phyloP scores from a whole-genome alignment of 2,888 invertebrate genomes.

The Arge pagana region DNA sequence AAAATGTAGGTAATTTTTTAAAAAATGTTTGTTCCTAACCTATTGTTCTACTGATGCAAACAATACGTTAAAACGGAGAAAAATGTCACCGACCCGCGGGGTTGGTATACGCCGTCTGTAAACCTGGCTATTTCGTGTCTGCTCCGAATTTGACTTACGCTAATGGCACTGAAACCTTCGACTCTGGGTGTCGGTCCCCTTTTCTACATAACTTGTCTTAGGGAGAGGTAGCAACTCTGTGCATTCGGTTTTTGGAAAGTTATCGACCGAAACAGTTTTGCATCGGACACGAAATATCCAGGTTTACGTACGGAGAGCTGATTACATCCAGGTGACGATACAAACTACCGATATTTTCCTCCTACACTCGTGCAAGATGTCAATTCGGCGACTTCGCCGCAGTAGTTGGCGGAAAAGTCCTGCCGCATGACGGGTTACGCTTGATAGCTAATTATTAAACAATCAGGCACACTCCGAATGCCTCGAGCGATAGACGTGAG shows the following conservation, averaged over 20 bases:
- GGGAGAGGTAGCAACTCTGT: neutral
- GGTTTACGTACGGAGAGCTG: no score
- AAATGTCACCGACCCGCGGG: conserved; percentile 1
- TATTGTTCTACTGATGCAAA: neutral
- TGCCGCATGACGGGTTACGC: neutral
- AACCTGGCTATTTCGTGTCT: conserved; percentile 11
- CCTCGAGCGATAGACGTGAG: neutral
- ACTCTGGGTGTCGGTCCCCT: no score
- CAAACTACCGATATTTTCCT: no score
- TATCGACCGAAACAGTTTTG: neutral
- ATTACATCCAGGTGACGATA: no score
- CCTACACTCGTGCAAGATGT: no score
- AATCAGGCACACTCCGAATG: conserved; percentile 7
- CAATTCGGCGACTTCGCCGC: no score
- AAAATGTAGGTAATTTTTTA: no score
- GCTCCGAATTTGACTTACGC: conserved; percentile 3
- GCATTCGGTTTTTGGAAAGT: neutral
- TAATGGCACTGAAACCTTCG: conserved; percentile 2
- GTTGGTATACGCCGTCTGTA: conserved; percentile 11
- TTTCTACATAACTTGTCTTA: conserved; percentile 2
- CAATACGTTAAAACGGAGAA: neutral
- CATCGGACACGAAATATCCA: neutral
- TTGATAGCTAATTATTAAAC: conserved; percentile 13
- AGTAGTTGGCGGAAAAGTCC: conserved; percentile 4
- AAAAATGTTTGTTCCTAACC: neutral